Conservation (phyloP, 2,888 invertebrate genomes). For the Leptinotarsa juncta region DNA sequence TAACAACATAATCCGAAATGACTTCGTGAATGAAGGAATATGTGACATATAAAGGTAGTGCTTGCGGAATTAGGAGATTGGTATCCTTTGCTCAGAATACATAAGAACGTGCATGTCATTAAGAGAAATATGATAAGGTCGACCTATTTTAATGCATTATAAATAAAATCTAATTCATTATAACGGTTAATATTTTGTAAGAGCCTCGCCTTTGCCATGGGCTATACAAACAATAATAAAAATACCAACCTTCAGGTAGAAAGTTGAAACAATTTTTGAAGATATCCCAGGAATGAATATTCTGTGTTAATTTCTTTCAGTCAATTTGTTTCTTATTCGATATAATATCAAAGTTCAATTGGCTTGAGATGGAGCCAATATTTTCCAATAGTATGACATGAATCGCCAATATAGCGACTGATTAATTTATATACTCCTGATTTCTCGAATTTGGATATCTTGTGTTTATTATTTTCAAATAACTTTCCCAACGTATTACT, state of each 20-base stretch:
- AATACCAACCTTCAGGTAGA: not conserved
- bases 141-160: not conserved
- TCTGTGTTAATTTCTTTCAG: too few relatives aligned
- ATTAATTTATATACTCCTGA: too few relatives aligned
- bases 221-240: constrained; percentile 9
- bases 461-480: too few relatives aligned
- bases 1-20: not conserved
- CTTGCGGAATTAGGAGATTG: not conserved
- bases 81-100: constrained; percentile 11
- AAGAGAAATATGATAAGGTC: constrained; percentile 16
- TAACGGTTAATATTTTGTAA: constrained; percentile 8
- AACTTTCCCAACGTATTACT: too few relatives aligned
- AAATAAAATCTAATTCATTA: constrained; percentile 12
- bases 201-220: not conserved
- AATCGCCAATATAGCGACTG: too few relatives aligned
- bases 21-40: not conserved
- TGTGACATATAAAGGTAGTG: not conserved
- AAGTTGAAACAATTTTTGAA: not conserved
- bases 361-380: too few relatives aligned
- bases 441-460: too few relatives aligned
- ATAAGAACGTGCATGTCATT: constrained; percentile 7
- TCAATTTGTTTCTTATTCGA: too few relatives aligned
- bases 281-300: not conserved
- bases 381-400: too few relatives aligned
- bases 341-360: too few relatives aligned